Conservation (phyloP, 2,797 vertebrate species). For the Oreortyx pictus region DNA sequence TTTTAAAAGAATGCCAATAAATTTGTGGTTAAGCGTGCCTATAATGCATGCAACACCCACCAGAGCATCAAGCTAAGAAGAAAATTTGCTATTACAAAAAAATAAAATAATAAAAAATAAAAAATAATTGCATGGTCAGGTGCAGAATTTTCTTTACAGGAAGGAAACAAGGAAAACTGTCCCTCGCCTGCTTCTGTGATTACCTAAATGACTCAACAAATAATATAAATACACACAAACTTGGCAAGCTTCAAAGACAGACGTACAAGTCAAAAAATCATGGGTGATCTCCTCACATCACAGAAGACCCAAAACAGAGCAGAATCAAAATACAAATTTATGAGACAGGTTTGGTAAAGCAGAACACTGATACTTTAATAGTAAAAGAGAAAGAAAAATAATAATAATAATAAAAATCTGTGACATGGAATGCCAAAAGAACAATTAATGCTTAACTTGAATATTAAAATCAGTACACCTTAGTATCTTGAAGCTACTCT, state of each 20-base stretch:
- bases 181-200: neutral
- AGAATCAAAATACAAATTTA: neutral
- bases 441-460: neutral
- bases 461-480: neutral
- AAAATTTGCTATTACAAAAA: neutral
- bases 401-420: neutral
- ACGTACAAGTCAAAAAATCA: neutral
- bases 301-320: neutral
- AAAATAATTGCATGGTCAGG: neutral
- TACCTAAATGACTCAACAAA: neutral
- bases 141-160: neutral
- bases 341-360: neutral
- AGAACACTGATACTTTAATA: neutral
- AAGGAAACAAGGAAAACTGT: neutral
- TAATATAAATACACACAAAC: neutral
- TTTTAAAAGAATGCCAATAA: neutral
- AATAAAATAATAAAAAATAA: neutral
- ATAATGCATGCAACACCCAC: neutral
- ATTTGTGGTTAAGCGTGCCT: neutral
- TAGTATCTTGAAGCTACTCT: neutral
- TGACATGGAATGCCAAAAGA: neutral
- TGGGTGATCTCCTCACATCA: neutral
- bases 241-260: neutral
- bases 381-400: neutral
- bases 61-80: neutral